Evolutionary conservation across 2,888 invertebrate genomes (phyloP).

Genomic region (Yponomeuta evonymella): DNA sequence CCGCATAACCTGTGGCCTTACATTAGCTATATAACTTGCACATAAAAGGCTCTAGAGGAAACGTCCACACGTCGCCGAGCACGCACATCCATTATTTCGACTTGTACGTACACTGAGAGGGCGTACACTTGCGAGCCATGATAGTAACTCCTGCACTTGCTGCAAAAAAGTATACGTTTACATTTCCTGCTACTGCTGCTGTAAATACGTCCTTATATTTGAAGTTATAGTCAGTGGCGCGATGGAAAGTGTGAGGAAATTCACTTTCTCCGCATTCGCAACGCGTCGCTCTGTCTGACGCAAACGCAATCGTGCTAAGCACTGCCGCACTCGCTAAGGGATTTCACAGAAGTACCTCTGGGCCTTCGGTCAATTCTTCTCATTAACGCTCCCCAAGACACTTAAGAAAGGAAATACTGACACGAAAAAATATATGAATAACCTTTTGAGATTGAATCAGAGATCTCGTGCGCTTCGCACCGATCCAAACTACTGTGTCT

Average conservation of each 20-base stretch:
- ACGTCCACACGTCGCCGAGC: neutral
- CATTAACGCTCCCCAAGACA: no score
- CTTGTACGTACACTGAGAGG: neutral
- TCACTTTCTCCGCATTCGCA: neutral
- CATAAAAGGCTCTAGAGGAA: neutral
- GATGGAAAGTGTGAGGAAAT: constrained; percentile 1
- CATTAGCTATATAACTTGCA: neutral
- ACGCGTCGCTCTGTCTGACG: neutral
- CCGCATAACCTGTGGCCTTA: neutral
- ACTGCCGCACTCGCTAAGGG: no score
- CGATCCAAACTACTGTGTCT: neutral
- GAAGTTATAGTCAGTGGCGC: neutral
- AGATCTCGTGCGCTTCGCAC: neutral
- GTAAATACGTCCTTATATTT: neutral
- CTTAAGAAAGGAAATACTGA: no score
- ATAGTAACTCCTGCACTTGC: neutral
- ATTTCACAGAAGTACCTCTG: no score
- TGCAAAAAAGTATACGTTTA: neutral
- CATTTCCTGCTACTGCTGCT: neutral
- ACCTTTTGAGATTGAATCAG: no score
- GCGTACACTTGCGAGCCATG: neutral
- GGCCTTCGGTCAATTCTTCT: no score
- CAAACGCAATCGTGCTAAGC: neutral
- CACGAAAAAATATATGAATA: no score
- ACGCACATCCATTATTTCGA: constrained; percentile 2